Conservation (phyloP, 37 sponge, comb jelly and placozoan species). For the Spongia lamella region DNA sequence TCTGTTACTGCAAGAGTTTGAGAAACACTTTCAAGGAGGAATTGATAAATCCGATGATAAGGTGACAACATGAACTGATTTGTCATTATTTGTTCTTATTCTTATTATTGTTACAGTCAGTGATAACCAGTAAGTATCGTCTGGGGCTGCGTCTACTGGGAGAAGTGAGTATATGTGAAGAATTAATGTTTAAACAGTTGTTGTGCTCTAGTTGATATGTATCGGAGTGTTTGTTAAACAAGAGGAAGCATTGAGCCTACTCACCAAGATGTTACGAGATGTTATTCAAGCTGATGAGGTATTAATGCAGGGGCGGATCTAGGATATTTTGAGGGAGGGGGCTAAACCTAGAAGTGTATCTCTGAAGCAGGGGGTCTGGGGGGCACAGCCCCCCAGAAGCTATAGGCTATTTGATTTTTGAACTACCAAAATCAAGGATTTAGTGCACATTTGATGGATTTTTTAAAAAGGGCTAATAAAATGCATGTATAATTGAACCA, state of each 20-base stretch:
- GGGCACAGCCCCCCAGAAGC: no score
- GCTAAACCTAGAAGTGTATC: no score
- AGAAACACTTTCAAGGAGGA: constrained; percentile 55
- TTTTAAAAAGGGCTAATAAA: no score
- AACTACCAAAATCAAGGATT: no score
- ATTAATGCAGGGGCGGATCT: no score
- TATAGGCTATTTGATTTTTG: no score
- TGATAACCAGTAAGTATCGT: constrained; percentile 54
- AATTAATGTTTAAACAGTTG: background rate
- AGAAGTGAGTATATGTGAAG: constrained; percentile 47
- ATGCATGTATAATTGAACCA: no score
- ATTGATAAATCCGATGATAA: constrained; percentile 83
- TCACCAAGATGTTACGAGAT: constrained; percentile 53
- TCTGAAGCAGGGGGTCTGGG: no score
- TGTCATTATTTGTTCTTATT: no score
- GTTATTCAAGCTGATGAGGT: constrained; percentile 45
- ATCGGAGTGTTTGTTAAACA: constrained; percentile 49
- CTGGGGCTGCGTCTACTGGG: constrained; percentile 67
- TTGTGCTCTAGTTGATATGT: background rate
- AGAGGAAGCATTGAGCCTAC: constrained; percentile 48
- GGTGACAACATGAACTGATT: constrained; percentile 30
- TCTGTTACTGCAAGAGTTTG: constrained; percentile 64
- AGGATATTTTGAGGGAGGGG: no score
- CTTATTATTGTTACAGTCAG: constrained; percentile 7
- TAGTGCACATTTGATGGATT: no score